Evolutionary conservation across 2,888 invertebrate genomes (phyloP).

Genomic region (Incurvaria masculella): DNA sequence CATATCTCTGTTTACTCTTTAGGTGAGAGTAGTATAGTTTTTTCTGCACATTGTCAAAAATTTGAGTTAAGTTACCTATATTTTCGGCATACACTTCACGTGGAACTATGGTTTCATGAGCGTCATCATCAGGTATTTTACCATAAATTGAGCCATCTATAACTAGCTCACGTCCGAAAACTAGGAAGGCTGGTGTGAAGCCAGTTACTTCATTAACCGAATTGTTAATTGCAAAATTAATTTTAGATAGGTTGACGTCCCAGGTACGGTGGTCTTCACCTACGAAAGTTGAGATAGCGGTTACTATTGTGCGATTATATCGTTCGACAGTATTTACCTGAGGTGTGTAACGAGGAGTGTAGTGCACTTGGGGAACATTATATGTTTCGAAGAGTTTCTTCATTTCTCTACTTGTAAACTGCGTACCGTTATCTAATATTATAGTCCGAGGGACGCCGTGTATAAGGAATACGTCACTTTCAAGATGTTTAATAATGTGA

Average conservation of each 20-base stretch:
- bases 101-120: conserved; percentile 13
- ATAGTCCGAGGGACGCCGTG: conserved; percentile 20
- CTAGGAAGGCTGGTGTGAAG: conserved; percentile 15
- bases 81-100: conserved; percentile 14
- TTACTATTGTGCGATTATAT: conserved; percentile 15
- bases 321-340: conserved; percentile 15
- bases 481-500: conserved; percentile 7
- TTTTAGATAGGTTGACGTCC: conserved; percentile 14
- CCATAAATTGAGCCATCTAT: conserved; percentile 12
- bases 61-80: conserved; percentile 8
- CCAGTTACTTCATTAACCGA: conserved; percentile 17
- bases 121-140: neutral
- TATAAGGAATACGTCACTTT: conserved; percentile 18
- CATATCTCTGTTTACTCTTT: conserved; percentile 14
- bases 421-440: conserved; percentile 18
- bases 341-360: conserved; percentile 11
- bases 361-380: conserved; percentile 16
- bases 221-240: conserved; percentile 17
- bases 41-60: conserved; percentile 15
- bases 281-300: conserved; percentile 1
- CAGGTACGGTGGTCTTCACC: conserved; percentile 10
- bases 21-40: conserved; percentile 11
- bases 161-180: conserved; percentile 15
- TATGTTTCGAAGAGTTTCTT: conserved; percentile 13
- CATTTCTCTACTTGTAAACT: conserved; percentile 14